phyloP scores from a whole-genome alignment of 53 echinoderm and acorn worm genomes.

The Paelopatides confundens region DNA sequence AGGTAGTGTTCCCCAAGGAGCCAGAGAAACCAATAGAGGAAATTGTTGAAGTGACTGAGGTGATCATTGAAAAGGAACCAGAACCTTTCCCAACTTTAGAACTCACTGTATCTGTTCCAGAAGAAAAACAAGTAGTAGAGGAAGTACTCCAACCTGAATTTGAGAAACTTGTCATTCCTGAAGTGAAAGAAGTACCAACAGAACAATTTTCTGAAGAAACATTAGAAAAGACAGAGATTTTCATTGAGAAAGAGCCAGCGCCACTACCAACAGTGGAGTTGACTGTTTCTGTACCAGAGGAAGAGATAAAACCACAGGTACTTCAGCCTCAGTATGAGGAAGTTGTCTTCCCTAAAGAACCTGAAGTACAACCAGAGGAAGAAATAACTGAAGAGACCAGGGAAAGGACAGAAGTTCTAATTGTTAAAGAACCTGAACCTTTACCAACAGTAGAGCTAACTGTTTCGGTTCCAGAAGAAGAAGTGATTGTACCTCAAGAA shows the following conservation, averaged over 20 bases:
- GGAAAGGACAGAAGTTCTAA: constrained; percentile 66
- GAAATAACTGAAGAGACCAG: constrained; percentile 53
- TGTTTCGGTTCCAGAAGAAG: constrained; percentile 45
- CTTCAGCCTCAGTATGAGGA: constrained; percentile 67
- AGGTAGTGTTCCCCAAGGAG: constrained; percentile 28
- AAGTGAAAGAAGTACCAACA: background rate
- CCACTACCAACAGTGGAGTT: constrained; percentile 45
- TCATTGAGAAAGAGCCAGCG: constrained; percentile 54
- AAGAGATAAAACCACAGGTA: background rate
- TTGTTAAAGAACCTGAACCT: constrained; percentile 59
- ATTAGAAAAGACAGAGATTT: constrained; percentile 53
- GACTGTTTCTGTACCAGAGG: constrained; percentile 31
- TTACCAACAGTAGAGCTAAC: constrained; percentile 68
- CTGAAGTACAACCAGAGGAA: constrained; percentile 22
- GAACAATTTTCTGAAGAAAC: constrained; percentile 7
- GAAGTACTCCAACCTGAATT: constrained; percentile 61
- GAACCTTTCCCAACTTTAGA: constrained; percentile 66
- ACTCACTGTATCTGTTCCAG: constrained; percentile 70
- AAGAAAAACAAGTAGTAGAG: constrained; percentile 42
- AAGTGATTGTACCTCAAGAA: background rate
- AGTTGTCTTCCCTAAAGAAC: constrained; percentile 59
- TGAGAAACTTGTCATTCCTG: constrained; percentile 45
- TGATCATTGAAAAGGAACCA: constrained; percentile 57
- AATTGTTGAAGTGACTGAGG: constrained; percentile 52
- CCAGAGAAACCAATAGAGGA: constrained; percentile 38